A percentile compares a stretch with the other conserved stretches of the same genome.
Conservation (phyloP, 2,888 invertebrate genomes). For the Melieria picta region DNA sequence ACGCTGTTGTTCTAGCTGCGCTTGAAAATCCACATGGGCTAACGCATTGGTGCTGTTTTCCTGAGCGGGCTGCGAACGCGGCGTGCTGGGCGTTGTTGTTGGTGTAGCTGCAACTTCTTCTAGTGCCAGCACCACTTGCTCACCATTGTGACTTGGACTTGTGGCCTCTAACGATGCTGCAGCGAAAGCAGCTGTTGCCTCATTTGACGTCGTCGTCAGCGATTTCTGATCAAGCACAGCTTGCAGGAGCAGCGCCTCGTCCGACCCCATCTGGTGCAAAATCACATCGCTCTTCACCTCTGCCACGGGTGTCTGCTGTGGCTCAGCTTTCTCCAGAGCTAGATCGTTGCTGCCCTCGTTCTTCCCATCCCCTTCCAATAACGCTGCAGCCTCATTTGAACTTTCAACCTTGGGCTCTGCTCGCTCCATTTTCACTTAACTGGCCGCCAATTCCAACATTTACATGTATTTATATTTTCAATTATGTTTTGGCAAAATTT, state of each 20-base stretch:
- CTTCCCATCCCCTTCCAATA: too few relatives aligned
- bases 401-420: background rate
- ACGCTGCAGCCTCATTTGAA: too few relatives aligned
- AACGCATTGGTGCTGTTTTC: background rate
- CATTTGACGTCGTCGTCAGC: background rate
- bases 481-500: conserved; percentile 40
- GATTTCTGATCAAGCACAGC: too few relatives aligned
- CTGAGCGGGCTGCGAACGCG: conserved; percentile 11
- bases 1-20: conserved; percentile 53
- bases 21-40: conserved; percentile 51
- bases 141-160: background rate
- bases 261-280: too few relatives aligned
- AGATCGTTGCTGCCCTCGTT: too few relatives aligned
- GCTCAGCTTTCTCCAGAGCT: background rate
- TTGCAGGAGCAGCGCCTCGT: too few relatives aligned
- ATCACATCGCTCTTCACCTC: background rate
- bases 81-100: conserved; percentile 6
- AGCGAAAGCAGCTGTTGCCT: background rate
- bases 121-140: background rate
- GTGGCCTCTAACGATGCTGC: background rate
- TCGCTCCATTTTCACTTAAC: conserved; percentile 10
- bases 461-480: conserved; percentile 28
- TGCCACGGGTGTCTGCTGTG: background rate
- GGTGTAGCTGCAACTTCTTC: background rate
- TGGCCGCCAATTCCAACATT: conserved; percentile 6